These are phyloP conservation scores for Synanthedon tipuliformis DNA, from an alignment of 2,888 invertebrate genomes.

Conservation along the genomic window DNA sequence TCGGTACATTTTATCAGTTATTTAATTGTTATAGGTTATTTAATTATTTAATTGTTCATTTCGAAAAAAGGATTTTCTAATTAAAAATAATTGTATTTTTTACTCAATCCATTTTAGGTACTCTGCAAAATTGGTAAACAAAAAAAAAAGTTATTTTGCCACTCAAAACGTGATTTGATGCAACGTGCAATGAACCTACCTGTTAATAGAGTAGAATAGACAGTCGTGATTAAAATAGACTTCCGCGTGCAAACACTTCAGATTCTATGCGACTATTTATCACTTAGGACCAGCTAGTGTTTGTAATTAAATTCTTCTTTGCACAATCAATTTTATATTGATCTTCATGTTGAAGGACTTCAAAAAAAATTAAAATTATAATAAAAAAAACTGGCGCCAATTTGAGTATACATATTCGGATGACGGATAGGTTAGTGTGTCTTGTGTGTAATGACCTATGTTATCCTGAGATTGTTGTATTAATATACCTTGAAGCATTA, in stretches of 20 bases:
- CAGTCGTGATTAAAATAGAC: conserved; percentile 41
- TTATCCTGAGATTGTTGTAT: neutral
- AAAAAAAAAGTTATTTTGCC: no score
- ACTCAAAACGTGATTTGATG: neutral
- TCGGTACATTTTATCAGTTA: no score
- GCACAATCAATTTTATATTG: neutral
- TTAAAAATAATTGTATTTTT: neutral
- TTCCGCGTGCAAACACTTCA: conserved; percentile 33
- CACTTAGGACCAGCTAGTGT: neutral
- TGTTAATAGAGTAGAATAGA: conserved; percentile 26
- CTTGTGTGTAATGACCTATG: neutral
- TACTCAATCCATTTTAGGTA: conserved; percentile 8
- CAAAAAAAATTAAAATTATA: neutral
- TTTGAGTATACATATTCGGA: neutral
- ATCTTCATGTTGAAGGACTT: neutral
- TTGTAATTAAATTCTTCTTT: neutral
- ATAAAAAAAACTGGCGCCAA: neutral
- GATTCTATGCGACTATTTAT: neutral
- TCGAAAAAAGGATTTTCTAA: no score
- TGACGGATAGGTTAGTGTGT: neutral
- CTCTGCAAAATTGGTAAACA: conserved; percentile 1
- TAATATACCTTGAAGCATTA: neutral
- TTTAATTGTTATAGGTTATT: no score
- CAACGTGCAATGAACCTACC: conserved; percentile 27
- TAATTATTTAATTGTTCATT: no score